A percentile compares a stretch with the other conserved stretches of the same genome.
phyloP scores from a whole-genome alignment of 1,140 invertebrate species.

The Drosophila tani region DNA sequence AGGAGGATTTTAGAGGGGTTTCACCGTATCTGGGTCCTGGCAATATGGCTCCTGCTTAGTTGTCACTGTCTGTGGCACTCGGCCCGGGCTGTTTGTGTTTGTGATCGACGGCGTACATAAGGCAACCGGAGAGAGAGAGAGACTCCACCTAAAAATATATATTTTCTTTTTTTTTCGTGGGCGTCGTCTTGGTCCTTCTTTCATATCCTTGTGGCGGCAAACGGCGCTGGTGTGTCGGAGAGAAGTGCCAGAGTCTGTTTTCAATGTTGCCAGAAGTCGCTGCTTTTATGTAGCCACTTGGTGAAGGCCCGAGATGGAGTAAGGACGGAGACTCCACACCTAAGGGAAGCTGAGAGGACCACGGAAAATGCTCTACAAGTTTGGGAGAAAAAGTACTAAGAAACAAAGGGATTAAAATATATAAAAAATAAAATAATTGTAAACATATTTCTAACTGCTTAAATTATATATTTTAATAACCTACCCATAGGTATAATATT shows the following conservation, averaged over 20 bases:
- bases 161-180: slow-evolving; percentile 29
- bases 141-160: slow-evolving; percentile 11
- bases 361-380: slow-evolving; percentile 25
- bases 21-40: slow-evolving; percentile 24
- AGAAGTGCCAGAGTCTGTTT: slow-evolving; percentile 81
- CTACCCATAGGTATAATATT: too few species aligned
- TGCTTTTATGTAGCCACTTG: slow-evolving; percentile 80
- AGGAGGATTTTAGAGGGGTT: background rate
- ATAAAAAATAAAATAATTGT: too few species aligned
- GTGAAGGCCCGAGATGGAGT: slow-evolving; percentile 25
- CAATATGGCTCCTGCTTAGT: slow-evolving; percentile 73
- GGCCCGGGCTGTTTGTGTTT: slow-evolving; percentile 63
- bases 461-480: background rate
- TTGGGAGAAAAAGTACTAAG: too few species aligned
- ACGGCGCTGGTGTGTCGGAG: slow-evolving; percentile 65
- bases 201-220: slow-evolving; percentile 69
- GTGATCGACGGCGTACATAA: slow-evolving; percentile 78
- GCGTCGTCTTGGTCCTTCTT: slow-evolving; percentile 51
- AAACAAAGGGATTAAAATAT: background rate
- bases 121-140: slow-evolving; percentile 24
- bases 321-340: slow-evolving; percentile 7
- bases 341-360: background rate
- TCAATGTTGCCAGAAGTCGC: slow-evolving; percentile 79
- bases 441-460: too few species aligned
- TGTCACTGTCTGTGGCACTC: slow-evolving; percentile 63